Evolutionary conservation across 2,888 invertebrate genomes (phyloP).

Genomic region (Ypsolopha scabrella): DNA sequence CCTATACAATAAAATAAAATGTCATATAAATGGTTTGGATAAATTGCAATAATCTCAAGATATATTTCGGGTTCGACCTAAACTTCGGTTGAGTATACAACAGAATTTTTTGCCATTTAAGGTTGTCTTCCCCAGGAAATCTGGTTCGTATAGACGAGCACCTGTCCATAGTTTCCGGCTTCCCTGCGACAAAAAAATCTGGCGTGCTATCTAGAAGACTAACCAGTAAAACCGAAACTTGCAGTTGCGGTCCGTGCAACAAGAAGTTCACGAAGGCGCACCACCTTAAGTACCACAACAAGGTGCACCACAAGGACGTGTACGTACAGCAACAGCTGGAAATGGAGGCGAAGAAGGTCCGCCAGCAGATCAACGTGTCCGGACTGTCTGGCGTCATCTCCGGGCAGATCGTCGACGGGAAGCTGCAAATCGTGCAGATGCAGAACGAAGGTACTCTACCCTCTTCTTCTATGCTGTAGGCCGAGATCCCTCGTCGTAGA

Average conservation of each 20-base stretch:
- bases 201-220: no score
- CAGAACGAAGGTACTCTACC: constrained; percentile 3
- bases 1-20: no score
- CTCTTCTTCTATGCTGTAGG: background rate
- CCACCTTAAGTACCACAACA: constrained; percentile 65
- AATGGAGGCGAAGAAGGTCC: constrained; percentile 22
- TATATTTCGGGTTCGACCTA: no score
- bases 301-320: constrained; percentile 64
- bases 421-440: constrained; percentile 39
- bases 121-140: no score
- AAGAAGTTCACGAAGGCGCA: constrained; percentile 67
- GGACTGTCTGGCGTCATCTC: constrained; percentile 47
- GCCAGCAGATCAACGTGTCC: constrained; percentile 47
- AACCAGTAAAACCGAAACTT: no score
- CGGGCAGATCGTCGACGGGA: constrained; percentile 55
- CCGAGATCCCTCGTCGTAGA: background rate
- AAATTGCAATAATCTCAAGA: no score
- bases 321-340: constrained; percentile 58
- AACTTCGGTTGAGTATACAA: no score
- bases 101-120: no score
- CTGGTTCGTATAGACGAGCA: no score
- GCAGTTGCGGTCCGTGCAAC: constrained; percentile 56
- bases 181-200: no score
- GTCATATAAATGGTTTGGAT: no score
- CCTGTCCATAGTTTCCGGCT: no score